Base-by-base conservation (phyloP, 1,140 invertebrate species). In the Dinoponera quadriceps region DNA sequence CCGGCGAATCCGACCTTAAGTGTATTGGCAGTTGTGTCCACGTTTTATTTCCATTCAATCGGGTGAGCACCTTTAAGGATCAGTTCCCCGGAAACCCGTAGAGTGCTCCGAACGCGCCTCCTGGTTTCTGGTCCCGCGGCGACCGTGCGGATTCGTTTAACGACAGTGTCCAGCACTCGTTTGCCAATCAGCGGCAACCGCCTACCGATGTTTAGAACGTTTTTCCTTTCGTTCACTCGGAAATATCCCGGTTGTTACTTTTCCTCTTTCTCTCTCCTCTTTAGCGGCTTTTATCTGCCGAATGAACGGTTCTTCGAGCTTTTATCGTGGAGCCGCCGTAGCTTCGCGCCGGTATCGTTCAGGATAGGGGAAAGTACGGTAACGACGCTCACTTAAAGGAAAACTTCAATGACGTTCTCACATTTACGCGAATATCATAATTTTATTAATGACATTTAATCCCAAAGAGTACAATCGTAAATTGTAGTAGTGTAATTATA, bases 31-130 rank as follows among this genome's bases (percentile, higher is more conserved):
- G 83, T 90, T 90, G 77, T 82, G 88, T 89, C 85, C 86, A 89
- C 86, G 86, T 91, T 91, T 90, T 86, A 91, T 90, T 91, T 85
- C 90, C 89, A 90, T 90, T 86, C 89, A 90, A 90, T 90, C 89
- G 87, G 63, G 72, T 68, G 81, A 88, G 65, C 85, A 87, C 87
- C 89, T 89, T 88, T 85, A 89, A 85, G n/a, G 89, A 90, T 87
- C 89, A 83, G 83, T 88, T 86, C 68, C 66, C 68, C 74, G 77
- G 80, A 88, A 88, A 85, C 66, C 65, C 65, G 22, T 71, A 77
- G 51, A 88, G 86, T 88, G 82, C 83, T 73, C 59, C 80, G 59
- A 77, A 7, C 2, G 7, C 68, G 49, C 69, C n/a, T 59, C 54
- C 38, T 65, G 68, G 59, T 77, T 83, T 59, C n/a, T 68, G 81